Base-by-base conservation (phyloP, 1,140 invertebrate genomes). In the Drosophila arizonae region DNA sequence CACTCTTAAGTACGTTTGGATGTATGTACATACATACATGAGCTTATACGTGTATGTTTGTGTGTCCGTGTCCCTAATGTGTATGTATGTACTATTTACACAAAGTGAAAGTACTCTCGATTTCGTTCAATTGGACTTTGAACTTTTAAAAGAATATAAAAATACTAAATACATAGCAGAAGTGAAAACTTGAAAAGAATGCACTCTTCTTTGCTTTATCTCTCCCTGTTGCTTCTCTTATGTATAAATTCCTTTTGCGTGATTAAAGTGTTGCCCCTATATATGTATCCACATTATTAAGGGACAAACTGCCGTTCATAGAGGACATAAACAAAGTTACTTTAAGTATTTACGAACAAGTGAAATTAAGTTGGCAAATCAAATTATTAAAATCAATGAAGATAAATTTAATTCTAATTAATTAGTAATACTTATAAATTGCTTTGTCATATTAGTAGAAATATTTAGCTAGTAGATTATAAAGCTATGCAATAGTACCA, bases 101-200 rank as follows among this genome's bases (percentile, higher is more conserved):
- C 52, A 67, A 51, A 69, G 54, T 64, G 62, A 78, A 76, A 86
- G 76, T 76, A 88, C 82, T 87, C 88, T 87, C 82, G 76, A 84
- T 87, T 88, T 87, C 82, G 54, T 77, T 87, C 84, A 88, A 84
- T 88, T 88, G 82, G 77, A 79, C 72, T 88, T 87, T 86, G 72
- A 86, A 86, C 84, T 81, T 79, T 71, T 71, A 79, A 79, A 88
- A 79, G 63, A 79, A 81, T 79, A 77, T 73, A 87, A 88, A 82
- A 87, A 82, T 71, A 81, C 54, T 86, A 75, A 72, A 78, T 72
- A 76, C 54, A 72, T 68, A 48, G 64, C 46, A 86, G 78, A 77
- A 86, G 65, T 87, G 65, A 86, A 86, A 86, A 75, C 61, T 79
- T 67, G 63, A 73, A 81, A 67, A 61, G 28, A 55, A 46, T 45